A percentile compares a stretch with the other conserved stretches of the same genome.
phyloP scores from a whole-genome alignment of 2,888 invertebrate genomes.

The Acanthosoma haemorrhoidale region DNA sequence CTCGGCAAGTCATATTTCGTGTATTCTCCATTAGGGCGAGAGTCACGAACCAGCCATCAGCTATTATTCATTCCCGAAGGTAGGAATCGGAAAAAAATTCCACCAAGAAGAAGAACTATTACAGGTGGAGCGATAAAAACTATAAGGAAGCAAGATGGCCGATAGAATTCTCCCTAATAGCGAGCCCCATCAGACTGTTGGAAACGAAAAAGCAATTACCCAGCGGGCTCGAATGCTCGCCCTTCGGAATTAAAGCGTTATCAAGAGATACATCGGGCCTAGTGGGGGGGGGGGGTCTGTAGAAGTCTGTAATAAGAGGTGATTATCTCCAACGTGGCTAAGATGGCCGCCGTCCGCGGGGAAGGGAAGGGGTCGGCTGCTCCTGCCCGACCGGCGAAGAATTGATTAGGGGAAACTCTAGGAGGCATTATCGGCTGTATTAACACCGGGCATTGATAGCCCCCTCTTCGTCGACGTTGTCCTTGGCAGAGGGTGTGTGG shows the following conservation, averaged over 20 bases:
- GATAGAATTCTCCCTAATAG: too few relatives aligned
- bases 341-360: not conserved
- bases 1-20: not conserved
- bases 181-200: too few relatives aligned
- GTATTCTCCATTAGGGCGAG: not conserved
- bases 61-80: not conserved
- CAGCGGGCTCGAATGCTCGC: not conserved
- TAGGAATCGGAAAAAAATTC: not conserved
- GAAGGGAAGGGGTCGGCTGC: too few relatives aligned
- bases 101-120: too few relatives aligned
- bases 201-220: not conserved
- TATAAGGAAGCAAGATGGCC: not conserved
- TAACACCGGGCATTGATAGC: too few relatives aligned
- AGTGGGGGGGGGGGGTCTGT: too few relatives aligned
- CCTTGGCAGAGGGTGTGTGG: too few relatives aligned
- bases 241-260: not conserved
- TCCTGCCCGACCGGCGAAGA: too few relatives aligned
- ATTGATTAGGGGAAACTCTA: too few relatives aligned
- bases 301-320: not conserved
- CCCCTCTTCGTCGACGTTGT: too few relatives aligned
- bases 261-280: not conserved
- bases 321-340: not conserved
- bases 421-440: too few relatives aligned
- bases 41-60: not conserved
- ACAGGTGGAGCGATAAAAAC: not conserved